Conservation (phyloP, 92 coral and sea anemone genomes). For the Parazoanthus darwini region DNA sequence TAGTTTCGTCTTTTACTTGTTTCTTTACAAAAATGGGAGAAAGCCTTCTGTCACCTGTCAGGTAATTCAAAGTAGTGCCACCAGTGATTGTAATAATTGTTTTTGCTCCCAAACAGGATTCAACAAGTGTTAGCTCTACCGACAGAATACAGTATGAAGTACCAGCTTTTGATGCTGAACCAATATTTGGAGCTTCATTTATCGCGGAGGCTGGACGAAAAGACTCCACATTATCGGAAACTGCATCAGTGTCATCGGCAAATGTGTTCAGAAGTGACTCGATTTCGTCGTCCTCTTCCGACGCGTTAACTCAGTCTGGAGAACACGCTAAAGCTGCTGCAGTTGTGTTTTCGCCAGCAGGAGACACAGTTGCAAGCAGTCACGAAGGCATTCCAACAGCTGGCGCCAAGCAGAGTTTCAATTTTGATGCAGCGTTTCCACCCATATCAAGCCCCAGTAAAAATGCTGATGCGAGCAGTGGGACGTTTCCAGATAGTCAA, state of each 20-base stretch:
- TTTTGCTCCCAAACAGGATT: slow-evolving; percentile 10
- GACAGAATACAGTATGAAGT: background rate
- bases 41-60: background rate
- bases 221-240: slow-evolving; percentile 63
- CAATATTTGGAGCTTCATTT: slow-evolving; percentile 74
- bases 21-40: background rate
- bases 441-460: background rate
- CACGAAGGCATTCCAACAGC: slow-evolving; percentile 1
- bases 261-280: slow-evolving; percentile 72
- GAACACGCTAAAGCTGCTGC: background rate
- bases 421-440: slow-evolving; percentile 32
- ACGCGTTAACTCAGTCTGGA: slow-evolving; percentile 51
- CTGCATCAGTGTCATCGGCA: slow-evolving; percentile 65
- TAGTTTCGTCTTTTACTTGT: background rate
- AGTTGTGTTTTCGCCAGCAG: slow-evolving; percentile 9
- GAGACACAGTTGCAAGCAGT: background rate
- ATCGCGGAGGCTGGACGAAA: slow-evolving; percentile 43
- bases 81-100: background rate
- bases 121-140: slow-evolving; percentile 11
- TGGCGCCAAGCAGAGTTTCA: slow-evolving; percentile 2
- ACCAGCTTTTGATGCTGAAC: slow-evolving; percentile 46
- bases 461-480: background rate
- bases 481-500: background rate
- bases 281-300: slow-evolving; percentile 69
- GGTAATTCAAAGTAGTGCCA: background rate